Evolutionary conservation across 2,888 invertebrate species (phyloP), one percentile per base, ranked within the genome.

Genomic region (Hipparchia sbordonii): DNA sequence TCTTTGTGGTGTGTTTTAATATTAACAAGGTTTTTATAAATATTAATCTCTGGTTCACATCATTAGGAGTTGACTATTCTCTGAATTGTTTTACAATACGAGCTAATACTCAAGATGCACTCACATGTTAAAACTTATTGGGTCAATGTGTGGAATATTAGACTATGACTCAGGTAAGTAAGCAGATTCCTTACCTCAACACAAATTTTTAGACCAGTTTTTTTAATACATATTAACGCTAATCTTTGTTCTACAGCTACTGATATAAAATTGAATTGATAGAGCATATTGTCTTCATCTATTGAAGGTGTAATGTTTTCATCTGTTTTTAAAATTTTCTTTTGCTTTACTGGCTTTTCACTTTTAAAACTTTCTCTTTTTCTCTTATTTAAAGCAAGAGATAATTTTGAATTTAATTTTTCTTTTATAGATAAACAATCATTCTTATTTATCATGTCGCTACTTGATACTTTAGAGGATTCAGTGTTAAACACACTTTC

Each of bases 361-460:
- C 70, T 70, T 80, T 89, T 92, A 23, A 77, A 77, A 76, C 74
- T 85, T 23, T 93, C 90, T 57, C 88, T 82, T 83, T 93, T 93
- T 79, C 93, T 86, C 80, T 93, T 93, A 80, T 91, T 93, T 69
- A 93, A 80, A 71, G 91, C 93, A 78, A 87, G 84, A 71, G 91
- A 90, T 66, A 93, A 82, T 82, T 93, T 93, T 4, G 90, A 88
- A 78, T 92, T 93, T 0, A 93, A 80, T 77, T 93, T 93, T 79
- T 92, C 85, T 83, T 93, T 93, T 63, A 93, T 89, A 45, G 92
- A 89, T 73, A 93, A 81, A 77, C 91, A 92, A 79, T 92, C 90
- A 81, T 87, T 85, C 78, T 90, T 93, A 77, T 92, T 92, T 69
- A 93, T 91, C 39, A 89, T 84, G 74, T 89, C 89, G 77, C 77